These are phyloP conservation scores for Arenaria interpres DNA, from an alignment of 2,113 vertebrate species.

Conservation along the genomic window DNA sequence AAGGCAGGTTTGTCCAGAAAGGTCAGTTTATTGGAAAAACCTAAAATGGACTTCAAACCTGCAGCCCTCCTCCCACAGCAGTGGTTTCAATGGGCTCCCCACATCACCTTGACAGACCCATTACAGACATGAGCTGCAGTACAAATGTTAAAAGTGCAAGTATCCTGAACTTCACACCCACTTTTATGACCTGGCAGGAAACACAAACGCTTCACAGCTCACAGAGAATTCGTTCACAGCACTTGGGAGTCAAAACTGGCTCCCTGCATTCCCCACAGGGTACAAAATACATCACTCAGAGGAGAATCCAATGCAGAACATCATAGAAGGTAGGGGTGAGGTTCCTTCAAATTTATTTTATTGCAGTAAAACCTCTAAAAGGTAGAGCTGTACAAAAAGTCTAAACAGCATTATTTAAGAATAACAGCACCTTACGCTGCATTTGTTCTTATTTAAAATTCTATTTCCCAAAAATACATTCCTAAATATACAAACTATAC, in stretches of 20 bases:
- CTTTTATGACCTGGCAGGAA: slow-evolving; percentile 51
- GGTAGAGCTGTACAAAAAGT: slow-evolving; percentile 78
- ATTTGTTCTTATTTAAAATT: slow-evolving; percentile 78
- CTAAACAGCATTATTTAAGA: slow-evolving; percentile 73
- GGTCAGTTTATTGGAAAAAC: slow-evolving; percentile 76
- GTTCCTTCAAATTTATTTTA: slow-evolving; percentile 69
- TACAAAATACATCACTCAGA: slow-evolving; percentile 64
- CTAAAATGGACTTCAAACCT: slow-evolving; percentile 27
- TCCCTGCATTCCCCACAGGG: slow-evolving; percentile 53
- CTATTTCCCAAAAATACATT: slow-evolving; percentile 83
- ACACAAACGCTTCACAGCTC: slow-evolving; percentile 66
- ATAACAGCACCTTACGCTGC: slow-evolving; percentile 71
- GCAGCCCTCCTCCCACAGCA: slow-evolving; percentile 69
- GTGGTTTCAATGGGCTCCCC: slow-evolving; percentile 72
- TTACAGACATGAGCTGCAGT: slow-evolving; percentile 42
- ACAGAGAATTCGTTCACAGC: slow-evolving; percentile 45
- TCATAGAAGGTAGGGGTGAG: slow-evolving; percentile 51
- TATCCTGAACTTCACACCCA: slow-evolving; percentile 53
- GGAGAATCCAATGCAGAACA: slow-evolving; percentile 59
- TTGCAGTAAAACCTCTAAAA: slow-evolving; percentile 80
- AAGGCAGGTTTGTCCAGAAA: slow-evolving; percentile 48
- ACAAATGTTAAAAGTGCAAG: slow-evolving; percentile 58
- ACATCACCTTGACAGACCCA: slow-evolving; percentile 8
- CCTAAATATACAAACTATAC: slow-evolving; percentile 89
- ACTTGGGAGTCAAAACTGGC: slow-evolving; percentile 9